Evolutionary conservation across 2,797 vertebrate genomes (phyloP).

Genomic region (Cossypha polioptera): DNA sequence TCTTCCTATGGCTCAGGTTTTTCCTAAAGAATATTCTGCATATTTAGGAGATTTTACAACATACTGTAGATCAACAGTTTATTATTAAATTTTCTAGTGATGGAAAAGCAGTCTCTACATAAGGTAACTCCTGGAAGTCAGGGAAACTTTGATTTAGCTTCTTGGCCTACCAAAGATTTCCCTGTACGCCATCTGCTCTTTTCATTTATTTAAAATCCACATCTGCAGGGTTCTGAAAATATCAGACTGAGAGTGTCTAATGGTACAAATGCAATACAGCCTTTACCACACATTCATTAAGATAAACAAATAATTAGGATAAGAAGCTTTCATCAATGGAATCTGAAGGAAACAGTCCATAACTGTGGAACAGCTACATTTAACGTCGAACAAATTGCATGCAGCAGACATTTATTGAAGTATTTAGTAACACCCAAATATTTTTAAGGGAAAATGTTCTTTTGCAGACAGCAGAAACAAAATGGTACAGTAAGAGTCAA

Average conservation of each 20-base stretch:
- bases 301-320: conserved; percentile 31
- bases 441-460: neutral
- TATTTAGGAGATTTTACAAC: neutral
- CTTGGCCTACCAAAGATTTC: conserved; percentile 20
- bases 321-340: neutral
- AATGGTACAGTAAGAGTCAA: neutral
- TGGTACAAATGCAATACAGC: neutral
- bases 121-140: neutral
- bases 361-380: neutral
- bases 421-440: neutral
- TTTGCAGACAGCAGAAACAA: neutral
- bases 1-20: neutral
- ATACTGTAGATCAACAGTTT: neutral
- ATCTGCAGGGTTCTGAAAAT: conserved; percentile 34
- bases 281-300: neutral
- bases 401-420: neutral
- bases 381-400: neutral
- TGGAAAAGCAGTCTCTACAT: neutral
- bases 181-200: neutral
- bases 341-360: neutral
- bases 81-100: neutral
- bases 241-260: neutral
- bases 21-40: neutral
- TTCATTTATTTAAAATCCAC: conserved; percentile 5
- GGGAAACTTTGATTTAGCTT: conserved; percentile 12